These are phyloP conservation scores for Neotoxoptera formosana DNA, from an alignment of 1,140 invertebrate species.

Conservation along the genomic window DNA sequence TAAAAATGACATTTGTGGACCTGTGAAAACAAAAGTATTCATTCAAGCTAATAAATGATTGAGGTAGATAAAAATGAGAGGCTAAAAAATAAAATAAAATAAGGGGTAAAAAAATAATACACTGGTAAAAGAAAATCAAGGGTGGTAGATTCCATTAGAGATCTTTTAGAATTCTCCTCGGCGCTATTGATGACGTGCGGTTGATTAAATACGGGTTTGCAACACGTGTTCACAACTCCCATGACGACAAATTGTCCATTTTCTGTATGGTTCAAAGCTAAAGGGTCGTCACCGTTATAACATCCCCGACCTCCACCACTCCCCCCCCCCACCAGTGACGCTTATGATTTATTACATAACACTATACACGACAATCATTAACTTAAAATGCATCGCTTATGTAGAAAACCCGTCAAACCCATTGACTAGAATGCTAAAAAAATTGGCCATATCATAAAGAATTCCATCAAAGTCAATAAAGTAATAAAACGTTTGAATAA, in stretches of 20 bases:
- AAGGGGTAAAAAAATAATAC: constrained; percentile 1
- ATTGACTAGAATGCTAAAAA: neutral
- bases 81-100: constrained; percentile 26
- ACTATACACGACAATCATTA: constrained; percentile 23
- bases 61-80: constrained; percentile 18
- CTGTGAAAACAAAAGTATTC: constrained; percentile 27
- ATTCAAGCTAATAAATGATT: constrained; percentile 44
- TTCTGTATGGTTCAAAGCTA: constrained; percentile 40
- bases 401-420: neutral
- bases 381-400: constrained; percentile 33
- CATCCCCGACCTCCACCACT: neutral
- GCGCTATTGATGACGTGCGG: constrained; percentile 36
- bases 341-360: constrained; percentile 48
- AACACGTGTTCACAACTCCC: constrained; percentile 42
- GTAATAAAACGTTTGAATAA: neutral
- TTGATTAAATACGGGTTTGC: constrained; percentile 38
- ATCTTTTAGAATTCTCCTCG: constrained; percentile 46
- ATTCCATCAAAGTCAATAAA: neutral
- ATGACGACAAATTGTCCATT: constrained; percentile 50
- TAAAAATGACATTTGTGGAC: constrained; percentile 30
- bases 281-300: constrained; percentile 28
- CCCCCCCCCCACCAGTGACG: neutral
- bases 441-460: neutral
- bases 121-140: constrained; percentile 28
- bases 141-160: constrained; percentile 48